phyloP scores from a whole-genome alignment of 2,797 vertebrate species.

The Lithobates pipiens region DNA sequence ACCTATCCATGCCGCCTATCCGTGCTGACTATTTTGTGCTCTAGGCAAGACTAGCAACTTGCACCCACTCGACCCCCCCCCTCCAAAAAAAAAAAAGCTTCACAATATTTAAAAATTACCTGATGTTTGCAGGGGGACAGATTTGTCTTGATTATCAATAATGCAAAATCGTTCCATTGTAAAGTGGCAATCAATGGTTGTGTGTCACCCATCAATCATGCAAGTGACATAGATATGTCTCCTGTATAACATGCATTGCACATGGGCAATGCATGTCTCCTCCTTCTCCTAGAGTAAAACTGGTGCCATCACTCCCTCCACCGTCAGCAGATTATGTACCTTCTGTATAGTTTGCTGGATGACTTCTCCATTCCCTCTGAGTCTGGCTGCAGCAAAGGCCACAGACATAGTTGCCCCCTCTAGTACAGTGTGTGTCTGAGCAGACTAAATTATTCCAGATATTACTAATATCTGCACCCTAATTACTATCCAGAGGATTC shows the following conservation, averaged over 20 bases:
- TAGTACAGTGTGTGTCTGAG: conserved; percentile 70
- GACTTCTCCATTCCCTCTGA: conserved; percentile 92
- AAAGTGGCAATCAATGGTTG: no score
- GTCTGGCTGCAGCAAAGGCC: conserved; percentile 90
- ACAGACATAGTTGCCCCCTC: conserved; percentile 85
- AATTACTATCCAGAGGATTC: conserved; percentile 72
- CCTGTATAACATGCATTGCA: conserved; percentile 39
- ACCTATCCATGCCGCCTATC: no score
- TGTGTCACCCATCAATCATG: background rate
- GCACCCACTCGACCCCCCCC: no score
- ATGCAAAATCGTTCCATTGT: conserved; percentile 34
- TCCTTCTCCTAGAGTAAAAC: conserved; percentile 43
- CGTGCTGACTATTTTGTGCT: no score
- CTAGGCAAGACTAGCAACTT: no score
- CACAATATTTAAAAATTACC: no score
- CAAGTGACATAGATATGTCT: background rate
- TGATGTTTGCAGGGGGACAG: no score
- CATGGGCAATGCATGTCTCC: conserved; percentile 22
- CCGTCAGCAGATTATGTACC: conserved; percentile 74
- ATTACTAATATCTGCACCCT: conserved; percentile 81
- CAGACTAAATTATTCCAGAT: conserved; percentile 74
- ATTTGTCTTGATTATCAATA: no score
- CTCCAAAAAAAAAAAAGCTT: no score
- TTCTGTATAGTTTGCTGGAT: conserved; percentile 95
- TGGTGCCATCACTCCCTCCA: conserved; percentile 19